Percentiles rank a stretch among this genome's conserved stretches.
phyloP scores from a whole-genome alignment of 2,797 vertebrate species.

The Helarctos malayanus region DNA sequence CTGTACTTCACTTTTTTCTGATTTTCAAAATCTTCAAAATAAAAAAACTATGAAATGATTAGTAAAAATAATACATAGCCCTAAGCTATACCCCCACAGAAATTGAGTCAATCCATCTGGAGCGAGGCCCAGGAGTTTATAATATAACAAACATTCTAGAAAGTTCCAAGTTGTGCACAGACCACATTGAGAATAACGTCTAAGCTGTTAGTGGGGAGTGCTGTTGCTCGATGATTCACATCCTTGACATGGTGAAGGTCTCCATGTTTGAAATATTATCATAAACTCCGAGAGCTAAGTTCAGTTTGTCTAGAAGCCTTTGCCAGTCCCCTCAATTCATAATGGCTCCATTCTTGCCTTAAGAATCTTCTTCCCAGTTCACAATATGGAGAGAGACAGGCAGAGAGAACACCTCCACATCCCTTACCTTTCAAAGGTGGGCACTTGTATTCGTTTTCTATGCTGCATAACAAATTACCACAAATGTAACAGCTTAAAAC shows the following conservation, averaged over 20 bases:
- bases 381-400: not conserved
- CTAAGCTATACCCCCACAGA: not conserved
- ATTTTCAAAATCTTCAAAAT: constrained; percentile 49
- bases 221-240: not conserved
- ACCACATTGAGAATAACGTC: not conserved
- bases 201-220: not conserved
- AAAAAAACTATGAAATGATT: constrained; percentile 21
- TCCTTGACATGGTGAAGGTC: not conserved
- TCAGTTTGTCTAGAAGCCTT: not conserved
- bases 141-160: not conserved
- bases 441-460: not conserved
- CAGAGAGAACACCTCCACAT: not conserved
- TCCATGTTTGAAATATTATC: not conserved
- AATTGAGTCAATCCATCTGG: not conserved
- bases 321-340: not conserved
- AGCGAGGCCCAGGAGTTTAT: not conserved
- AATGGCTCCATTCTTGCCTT: not conserved
- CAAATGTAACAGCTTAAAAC: not conserved
- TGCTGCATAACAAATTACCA: not conserved
- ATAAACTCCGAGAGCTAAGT: not conserved
- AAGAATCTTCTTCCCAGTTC: not conserved
- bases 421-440: not conserved
- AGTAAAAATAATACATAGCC: not conserved
- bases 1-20: not conserved
- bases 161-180: not conserved